These are phyloP conservation scores for Spisula solida DNA, from an alignment of 2,888 invertebrate species.

Conservation along the genomic window DNA sequence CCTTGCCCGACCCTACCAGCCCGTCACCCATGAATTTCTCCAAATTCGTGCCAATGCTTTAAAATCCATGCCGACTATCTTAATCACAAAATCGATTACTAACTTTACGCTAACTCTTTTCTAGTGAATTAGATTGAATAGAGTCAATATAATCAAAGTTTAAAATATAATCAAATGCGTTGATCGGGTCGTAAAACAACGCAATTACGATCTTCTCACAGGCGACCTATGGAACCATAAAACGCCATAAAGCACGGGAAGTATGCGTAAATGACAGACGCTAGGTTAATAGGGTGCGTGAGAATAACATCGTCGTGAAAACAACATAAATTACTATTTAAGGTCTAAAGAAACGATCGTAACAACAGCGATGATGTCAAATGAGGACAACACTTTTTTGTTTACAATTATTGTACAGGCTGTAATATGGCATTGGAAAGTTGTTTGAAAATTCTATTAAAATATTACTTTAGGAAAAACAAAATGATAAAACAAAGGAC, in stretches of 20 bases:
- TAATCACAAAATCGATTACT: background rate
- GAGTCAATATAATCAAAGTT: background rate
- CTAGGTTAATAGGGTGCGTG: constrained; percentile 1
- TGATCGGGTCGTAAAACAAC: background rate
- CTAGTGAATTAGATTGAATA: background rate
- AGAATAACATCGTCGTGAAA: background rate
- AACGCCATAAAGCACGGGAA: background rate
- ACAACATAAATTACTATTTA: background rate
- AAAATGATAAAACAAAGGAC: no score
- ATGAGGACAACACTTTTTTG: no score
- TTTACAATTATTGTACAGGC: no score
- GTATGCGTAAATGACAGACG: background rate
- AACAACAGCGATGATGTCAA: background rate
- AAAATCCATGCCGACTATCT: background rate
- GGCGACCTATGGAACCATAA: background rate
- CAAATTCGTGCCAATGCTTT: background rate
- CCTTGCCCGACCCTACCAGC: background rate
- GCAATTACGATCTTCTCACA: background rate
- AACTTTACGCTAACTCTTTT: background rate
- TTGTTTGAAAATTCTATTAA: no score
- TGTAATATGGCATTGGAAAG: no score
- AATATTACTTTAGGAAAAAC: no score
- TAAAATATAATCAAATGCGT: constrained; percentile 1
- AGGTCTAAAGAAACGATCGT: background rate
- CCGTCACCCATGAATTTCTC: background rate